Evolutionary conservation across 2,797 vertebrate genomes (phyloP).

Genomic region (Tachyglossus aculeatus): DNA sequence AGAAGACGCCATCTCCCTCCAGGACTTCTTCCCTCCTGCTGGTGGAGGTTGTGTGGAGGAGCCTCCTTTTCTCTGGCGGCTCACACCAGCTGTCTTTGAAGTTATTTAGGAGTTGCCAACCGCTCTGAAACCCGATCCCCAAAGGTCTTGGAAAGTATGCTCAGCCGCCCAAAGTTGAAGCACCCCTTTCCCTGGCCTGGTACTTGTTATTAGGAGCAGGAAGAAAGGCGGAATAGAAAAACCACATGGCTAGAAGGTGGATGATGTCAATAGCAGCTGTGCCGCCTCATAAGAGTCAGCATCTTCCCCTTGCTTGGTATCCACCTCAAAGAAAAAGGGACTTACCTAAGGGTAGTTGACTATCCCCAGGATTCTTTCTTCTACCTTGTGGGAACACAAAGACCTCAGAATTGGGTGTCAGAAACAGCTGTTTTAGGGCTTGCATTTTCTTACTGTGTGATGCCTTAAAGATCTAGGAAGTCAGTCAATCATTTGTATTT

Average conservation of each 20-base stretch:
- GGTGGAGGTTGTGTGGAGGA: background rate
- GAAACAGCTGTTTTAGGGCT: background rate
- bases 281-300: too few relatives aligned
- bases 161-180: background rate
- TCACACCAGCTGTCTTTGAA: background rate
- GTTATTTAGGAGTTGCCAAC: background rate
- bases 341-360: background rate
- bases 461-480: too few relatives aligned
- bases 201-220: background rate
- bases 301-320: rapidly evolving
- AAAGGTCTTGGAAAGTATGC: background rate
- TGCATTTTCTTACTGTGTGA: background rate
- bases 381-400: background rate
- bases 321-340: background rate
- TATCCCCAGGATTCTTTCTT: background rate
- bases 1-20: background rate
- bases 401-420: background rate
- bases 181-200: background rate
- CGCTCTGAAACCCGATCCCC: background rate
- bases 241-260: background rate
- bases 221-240: background rate
- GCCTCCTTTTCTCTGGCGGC: background rate
- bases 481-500: too few relatives aligned
- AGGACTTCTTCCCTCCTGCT: background rate
- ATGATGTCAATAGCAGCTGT: background rate